A percentile compares a stretch with the other conserved stretches of the same genome.
phyloP scores from a whole-genome alignment of 2,113 vertebrate species.

The Leuciscus idus region DNA sequence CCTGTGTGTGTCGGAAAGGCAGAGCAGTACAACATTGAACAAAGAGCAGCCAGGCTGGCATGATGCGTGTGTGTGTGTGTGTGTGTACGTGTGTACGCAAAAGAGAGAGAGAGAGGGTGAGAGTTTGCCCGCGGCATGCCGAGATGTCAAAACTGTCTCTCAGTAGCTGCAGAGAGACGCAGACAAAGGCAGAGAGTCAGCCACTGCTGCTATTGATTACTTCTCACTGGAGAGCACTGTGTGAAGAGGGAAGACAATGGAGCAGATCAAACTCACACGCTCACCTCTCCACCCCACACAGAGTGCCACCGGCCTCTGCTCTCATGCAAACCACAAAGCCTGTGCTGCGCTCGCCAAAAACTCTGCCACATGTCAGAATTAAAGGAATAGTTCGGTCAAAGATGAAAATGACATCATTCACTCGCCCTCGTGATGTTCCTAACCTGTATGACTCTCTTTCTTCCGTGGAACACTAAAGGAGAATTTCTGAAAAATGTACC shows the following conservation, averaged over 20 bases:
- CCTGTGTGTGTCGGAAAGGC: conserved; percentile 53
- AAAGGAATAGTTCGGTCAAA: background rate
- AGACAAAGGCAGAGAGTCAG: conserved; percentile 59
- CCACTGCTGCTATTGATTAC: conserved; percentile 63
- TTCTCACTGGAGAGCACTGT: conserved; percentile 48
- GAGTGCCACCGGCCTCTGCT: conserved; percentile 41
- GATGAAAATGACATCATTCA: background rate
- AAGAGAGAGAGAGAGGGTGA: conserved; percentile 23
- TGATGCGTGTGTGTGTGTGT: conserved; percentile 21
- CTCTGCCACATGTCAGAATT: background rate
- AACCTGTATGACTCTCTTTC: background rate
- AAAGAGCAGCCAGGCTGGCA: conserved; percentile 57
- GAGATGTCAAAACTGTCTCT: conserved; percentile 61
- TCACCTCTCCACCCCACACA: conserved; percentile 53
- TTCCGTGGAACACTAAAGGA: background rate
- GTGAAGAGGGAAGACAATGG: conserved; percentile 42
- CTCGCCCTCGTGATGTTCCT: background rate
- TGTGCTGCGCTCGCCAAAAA: conserved; percentile 10
- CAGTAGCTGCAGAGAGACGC: conserved; percentile 53
- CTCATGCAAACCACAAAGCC: conserved; percentile 35
- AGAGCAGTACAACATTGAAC: conserved; percentile 59
- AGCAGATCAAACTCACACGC: conserved; percentile 57
- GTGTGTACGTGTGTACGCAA: background rate
- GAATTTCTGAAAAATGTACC: background rate
- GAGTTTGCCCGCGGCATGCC: conserved; percentile 55